Evolutionary conservation across 2,113 vertebrate species (phyloP).

Genomic region (Blennius ocellaris): DNA sequence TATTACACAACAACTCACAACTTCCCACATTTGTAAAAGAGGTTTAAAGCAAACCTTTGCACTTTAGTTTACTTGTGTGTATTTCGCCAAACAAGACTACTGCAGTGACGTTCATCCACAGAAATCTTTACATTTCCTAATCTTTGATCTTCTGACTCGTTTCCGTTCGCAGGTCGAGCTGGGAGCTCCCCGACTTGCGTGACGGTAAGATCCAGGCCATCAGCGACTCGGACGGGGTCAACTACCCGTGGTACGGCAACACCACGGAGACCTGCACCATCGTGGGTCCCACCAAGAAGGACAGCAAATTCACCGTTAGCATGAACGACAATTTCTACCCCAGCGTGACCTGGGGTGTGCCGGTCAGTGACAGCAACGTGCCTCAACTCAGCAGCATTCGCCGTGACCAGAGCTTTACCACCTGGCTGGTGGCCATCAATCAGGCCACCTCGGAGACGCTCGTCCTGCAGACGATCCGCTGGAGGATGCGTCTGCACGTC

Average conservation of each 20-base stretch:
- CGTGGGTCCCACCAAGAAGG: slow-evolving; percentile 92
- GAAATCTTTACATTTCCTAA: slow-evolving; percentile 20
- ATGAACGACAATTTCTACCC: slow-evolving; percentile 99
- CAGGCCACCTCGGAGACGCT: slow-evolving; percentile 89
- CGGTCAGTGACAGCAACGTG: slow-evolving; percentile 93
- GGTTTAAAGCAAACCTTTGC: no score
- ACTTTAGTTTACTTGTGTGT: no score
- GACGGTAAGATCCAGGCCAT: slow-evolving; percentile 93
- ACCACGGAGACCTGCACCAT: slow-evolving; percentile 96
- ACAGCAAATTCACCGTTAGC: slow-evolving; percentile 93
- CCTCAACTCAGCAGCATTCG: slow-evolving; percentile 92
- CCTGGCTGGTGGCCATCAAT: slow-evolving; percentile 97
- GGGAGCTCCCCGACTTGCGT: slow-evolving; percentile 95
- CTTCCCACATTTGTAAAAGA: no score
- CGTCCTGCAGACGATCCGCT: slow-evolving; percentile 93
- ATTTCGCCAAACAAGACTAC: no score
- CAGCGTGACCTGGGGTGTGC: slow-evolving; percentile 97
- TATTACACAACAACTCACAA: no score
- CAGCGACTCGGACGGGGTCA: slow-evolving; percentile 96
- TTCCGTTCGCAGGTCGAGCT: slow-evolving; percentile 90
- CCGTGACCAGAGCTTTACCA: slow-evolving; percentile 97
- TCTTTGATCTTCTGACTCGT: neutral
- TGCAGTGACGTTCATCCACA: no score
- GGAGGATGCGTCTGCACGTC: slow-evolving; percentile 95
- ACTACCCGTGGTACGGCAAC: slow-evolving; percentile 99